These are phyloP conservation scores for Lithobates pipiens DNA, from an alignment of 2,797 vertebrate genomes.

Conservation along the genomic window DNA sequence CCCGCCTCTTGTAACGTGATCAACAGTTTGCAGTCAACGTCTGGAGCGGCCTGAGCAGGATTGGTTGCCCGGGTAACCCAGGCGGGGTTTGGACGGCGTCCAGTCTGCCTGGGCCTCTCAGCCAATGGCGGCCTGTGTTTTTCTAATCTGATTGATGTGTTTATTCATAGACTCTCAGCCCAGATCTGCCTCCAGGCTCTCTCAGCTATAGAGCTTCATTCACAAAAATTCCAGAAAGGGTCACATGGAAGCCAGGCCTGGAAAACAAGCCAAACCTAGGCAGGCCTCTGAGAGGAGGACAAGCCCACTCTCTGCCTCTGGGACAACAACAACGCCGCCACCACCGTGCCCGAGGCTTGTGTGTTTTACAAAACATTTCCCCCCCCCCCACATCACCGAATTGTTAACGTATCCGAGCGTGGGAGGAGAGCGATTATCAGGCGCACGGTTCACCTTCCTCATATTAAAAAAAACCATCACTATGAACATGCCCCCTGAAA, in stretches of 20 bases:
- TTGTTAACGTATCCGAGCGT: too few species aligned
- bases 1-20: slow-evolving; percentile 53
- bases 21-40: slow-evolving; percentile 62
- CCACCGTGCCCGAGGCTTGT: too few species aligned
- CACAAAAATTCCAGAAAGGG: slow-evolving; percentile 71
- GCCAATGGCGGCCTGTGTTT: slow-evolving; percentile 68
- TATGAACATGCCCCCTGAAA: too few species aligned
- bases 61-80: slow-evolving; percentile 70
- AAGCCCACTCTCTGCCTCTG: too few species aligned
- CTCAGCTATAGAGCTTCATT: slow-evolving; percentile 68
- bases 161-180: slow-evolving; percentile 65
- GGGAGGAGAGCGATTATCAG: too few species aligned
- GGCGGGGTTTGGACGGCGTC: slow-evolving; percentile 73
- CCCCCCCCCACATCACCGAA: too few species aligned
- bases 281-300: slow-evolving; percentile 7
- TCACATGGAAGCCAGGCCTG: slow-evolving; percentile 67
- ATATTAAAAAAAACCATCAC: too few species aligned
- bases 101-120: slow-evolving; percentile 64
- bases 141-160: slow-evolving; percentile 68
- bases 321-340: too few species aligned
- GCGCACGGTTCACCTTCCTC: too few species aligned
- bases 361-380: too few species aligned
- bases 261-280: slow-evolving; percentile 66
- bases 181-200: slow-evolving; percentile 60
- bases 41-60: slow-evolving; percentile 49